These are phyloP conservation scores for Tetragonula carbonaria DNA, from an alignment of 2,888 invertebrate species.

Conservation along the genomic window DNA sequence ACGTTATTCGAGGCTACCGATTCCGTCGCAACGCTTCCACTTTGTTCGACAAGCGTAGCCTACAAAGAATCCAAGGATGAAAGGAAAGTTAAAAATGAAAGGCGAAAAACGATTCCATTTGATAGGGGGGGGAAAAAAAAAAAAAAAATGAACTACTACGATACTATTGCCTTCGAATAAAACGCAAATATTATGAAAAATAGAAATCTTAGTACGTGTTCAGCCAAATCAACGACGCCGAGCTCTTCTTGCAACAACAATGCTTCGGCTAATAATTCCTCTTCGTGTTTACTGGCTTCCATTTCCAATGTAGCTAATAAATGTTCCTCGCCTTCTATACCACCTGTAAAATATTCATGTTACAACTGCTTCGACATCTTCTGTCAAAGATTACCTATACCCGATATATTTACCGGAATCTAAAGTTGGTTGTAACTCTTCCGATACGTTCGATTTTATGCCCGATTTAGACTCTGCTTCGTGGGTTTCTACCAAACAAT, in stretches of 20 bases:
- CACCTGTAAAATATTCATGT: constrained; percentile 65
- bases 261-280: constrained; percentile 81
- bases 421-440: constrained; percentile 77
- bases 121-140: not conserved
- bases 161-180: not conserved
- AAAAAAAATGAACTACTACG: not conserved
- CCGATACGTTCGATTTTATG: constrained; percentile 71
- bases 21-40: constrained; percentile 43
- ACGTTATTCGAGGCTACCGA: constrained; percentile 42
- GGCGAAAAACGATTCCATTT: not conserved
- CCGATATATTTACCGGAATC: constrained; percentile 74
- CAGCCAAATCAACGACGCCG: constrained; percentile 78
- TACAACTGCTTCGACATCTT: not conserved
- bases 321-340: constrained; percentile 81
- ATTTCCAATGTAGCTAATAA: constrained; percentile 81
- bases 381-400: not conserved
- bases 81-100: not conserved
- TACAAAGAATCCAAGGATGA: constrained; percentile 43
- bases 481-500: constrained; percentile 12
- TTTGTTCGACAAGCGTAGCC: constrained; percentile 72
- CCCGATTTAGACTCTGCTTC: constrained; percentile 65
- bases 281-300: constrained; percentile 81
- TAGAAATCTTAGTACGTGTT: constrained; percentile 68
- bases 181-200: not conserved
- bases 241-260: constrained; percentile 81